A percentile compares a stretch with the other conserved stretches of the same genome.
Conservation (phyloP, 2,113 vertebrate genomes). For the Labeo rohita region DNA sequence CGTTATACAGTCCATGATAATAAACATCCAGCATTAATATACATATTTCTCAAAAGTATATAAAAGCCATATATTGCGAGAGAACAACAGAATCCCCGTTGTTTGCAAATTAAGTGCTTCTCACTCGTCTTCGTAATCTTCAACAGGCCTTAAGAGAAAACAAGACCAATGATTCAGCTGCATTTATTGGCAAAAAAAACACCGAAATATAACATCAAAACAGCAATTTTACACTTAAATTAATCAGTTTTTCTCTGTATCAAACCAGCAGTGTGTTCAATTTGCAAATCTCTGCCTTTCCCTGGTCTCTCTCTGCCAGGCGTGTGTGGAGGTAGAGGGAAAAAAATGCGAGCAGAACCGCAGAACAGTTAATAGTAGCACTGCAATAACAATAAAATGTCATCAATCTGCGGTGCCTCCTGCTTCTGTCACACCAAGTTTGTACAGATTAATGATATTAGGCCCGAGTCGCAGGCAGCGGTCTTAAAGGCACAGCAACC, state of each 20-base stretch:
- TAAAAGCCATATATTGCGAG: conserved; percentile 26
- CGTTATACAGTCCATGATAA: conserved; percentile 36
- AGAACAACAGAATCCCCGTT: conserved; percentile 34
- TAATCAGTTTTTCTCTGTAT: conserved; percentile 76
- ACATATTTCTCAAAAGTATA: conserved; percentile 33
- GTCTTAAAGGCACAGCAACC: conserved; percentile 80
- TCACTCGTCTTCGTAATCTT: conserved; percentile 55
- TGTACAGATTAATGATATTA: conserved; percentile 88
- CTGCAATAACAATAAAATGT: conserved; percentile 87
- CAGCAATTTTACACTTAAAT: conserved; percentile 79
- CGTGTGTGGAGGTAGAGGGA: conserved; percentile 69
- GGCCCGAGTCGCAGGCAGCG: conserved; percentile 77
- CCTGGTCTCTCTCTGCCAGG: conserved; percentile 56
- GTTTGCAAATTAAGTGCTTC: conserved; percentile 61
- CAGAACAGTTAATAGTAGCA: conserved; percentile 81
- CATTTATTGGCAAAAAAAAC: conserved; percentile 64
- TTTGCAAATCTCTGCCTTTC: conserved; percentile 68
- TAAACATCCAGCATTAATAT: conserved; percentile 43
- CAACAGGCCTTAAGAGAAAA: conserved; percentile 53
- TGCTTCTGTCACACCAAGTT: conserved; percentile 86
- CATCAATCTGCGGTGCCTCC: conserved; percentile 84
- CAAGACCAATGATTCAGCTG: conserved; percentile 60
- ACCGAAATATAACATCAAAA: conserved; percentile 75
- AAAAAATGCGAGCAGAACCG: conserved; percentile 71
- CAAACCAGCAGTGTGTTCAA: conserved; percentile 76